Percentiles rank a stretch among this genome's conserved stretches.
Conservation (phyloP, 2,113 vertebrate species). For the Gavialis gangeticus region DNA sequence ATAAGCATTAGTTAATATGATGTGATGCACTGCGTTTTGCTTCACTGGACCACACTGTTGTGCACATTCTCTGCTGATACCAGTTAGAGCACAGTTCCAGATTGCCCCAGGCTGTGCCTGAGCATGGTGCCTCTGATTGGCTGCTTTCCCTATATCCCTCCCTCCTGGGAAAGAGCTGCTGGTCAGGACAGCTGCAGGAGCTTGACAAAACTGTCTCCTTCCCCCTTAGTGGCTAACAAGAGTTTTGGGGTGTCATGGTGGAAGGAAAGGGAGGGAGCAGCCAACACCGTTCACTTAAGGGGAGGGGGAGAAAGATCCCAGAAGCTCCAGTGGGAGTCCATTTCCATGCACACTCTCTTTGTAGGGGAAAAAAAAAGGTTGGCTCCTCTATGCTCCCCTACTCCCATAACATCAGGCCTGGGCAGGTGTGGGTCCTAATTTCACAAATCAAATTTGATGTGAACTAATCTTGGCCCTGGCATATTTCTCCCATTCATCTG, state of each 20-base stretch:
- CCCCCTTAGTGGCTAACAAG: too few species aligned
- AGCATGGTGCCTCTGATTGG: background rate
- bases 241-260: too few species aligned
- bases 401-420: too few species aligned
- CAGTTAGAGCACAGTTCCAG: background rate
- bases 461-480: slow-evolving; percentile 55
- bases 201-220: too few species aligned
- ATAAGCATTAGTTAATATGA: background rate
- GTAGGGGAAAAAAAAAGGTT: slow-evolving; percentile 1
- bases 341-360: too few species aligned
- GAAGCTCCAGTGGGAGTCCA: background rate
- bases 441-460: slow-evolving; percentile 48
- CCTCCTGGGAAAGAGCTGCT: background rate
- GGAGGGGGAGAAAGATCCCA: slow-evolving; percentile 55
- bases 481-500: slow-evolving; percentile 73
- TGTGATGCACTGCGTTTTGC: fast-evolving
- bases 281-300: background rate
- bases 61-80: background rate
- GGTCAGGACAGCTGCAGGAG: background rate
- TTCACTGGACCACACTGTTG: background rate
- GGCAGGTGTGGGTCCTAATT: slow-evolving; percentile 60
- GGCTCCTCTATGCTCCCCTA: background rate
- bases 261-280: too few species aligned
- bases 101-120: background rate
- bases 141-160: background rate